Conservation (phyloP, 2,888 invertebrate genomes). For the Drosophila buzzatii region DNA sequence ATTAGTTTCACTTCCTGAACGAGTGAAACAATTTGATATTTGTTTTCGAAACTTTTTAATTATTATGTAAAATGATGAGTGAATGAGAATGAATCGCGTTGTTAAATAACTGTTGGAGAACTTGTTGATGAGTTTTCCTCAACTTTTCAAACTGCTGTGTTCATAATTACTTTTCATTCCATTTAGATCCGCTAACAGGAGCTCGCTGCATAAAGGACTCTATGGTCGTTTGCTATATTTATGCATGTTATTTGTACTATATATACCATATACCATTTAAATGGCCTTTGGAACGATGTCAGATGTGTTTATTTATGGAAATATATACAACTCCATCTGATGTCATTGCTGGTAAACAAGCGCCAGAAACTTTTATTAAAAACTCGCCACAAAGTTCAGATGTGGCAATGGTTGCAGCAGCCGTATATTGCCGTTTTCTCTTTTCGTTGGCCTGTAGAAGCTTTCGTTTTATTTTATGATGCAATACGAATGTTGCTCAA, state of each 20-base stretch:
- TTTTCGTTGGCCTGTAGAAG: slow-evolving; percentile 11
- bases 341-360: slow-evolving; percentile 32
- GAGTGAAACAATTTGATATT: background rate
- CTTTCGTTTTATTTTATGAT: slow-evolving; percentile 46
- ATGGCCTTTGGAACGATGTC: background rate
- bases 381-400: slow-evolving; percentile 32
- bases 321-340: slow-evolving; percentile 23
- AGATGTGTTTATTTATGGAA: slow-evolving; percentile 33
- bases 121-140: slow-evolving; percentile 3
- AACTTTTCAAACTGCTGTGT: background rate
- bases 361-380: slow-evolving; percentile 53
- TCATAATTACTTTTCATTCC: background rate
- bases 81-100: background rate
- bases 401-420: slow-evolving; percentile 8
- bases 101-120: background rate
- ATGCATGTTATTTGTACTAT: background rate
- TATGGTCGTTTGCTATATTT: background rate
- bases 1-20: background rate
- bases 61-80: background rate
- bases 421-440: slow-evolving; percentile 25
- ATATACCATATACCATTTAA: background rate
- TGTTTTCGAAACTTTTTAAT: background rate
- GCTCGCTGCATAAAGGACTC: background rate
- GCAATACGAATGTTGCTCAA: slow-evolving; percentile 49
- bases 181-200: background rate